phyloP scores from a whole-genome alignment of 2,888 invertebrate species.

The Ophion obscuratus region DNA sequence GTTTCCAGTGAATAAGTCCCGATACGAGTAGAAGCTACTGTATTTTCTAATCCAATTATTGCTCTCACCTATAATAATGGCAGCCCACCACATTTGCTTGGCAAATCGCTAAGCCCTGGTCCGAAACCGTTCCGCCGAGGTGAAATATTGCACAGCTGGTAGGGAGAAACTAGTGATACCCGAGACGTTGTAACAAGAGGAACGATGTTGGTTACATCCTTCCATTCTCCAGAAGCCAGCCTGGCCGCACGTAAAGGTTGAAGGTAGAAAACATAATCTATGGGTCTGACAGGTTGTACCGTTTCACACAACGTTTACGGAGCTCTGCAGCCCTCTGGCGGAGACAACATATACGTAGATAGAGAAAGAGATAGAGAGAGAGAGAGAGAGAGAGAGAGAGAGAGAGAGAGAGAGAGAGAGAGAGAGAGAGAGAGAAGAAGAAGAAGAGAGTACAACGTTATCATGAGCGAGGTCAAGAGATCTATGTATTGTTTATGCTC shows the following conservation, averaged over 20 bases:
- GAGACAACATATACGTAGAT: not conserved
- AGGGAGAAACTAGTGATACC: not conserved
- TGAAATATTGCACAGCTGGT: not conserved
- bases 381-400: not conserved
- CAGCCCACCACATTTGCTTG: too few species aligned
- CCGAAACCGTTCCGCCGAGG: not conserved
- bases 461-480: conserved; percentile 73
- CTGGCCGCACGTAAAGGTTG: not conserved
- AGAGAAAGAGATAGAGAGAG: not conserved
- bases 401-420: too few species aligned
- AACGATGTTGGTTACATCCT: not conserved
- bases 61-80: too few species aligned
- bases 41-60: too few species aligned
- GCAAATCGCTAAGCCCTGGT: not conserved
- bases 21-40: too few species aligned
- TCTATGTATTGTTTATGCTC: conserved; percentile 77
- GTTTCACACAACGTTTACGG: not conserved
- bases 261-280: not conserved
- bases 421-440: not conserved
- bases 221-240: not conserved
- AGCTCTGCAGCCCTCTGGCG: conserved; percentile 3
- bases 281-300: not conserved
- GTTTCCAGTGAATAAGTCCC: too few species aligned
- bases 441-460: not conserved
- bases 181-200: not conserved